phyloP scores from a whole-genome alignment of 2,888 invertebrate genomes.

The Panorpa germanica region DNA sequence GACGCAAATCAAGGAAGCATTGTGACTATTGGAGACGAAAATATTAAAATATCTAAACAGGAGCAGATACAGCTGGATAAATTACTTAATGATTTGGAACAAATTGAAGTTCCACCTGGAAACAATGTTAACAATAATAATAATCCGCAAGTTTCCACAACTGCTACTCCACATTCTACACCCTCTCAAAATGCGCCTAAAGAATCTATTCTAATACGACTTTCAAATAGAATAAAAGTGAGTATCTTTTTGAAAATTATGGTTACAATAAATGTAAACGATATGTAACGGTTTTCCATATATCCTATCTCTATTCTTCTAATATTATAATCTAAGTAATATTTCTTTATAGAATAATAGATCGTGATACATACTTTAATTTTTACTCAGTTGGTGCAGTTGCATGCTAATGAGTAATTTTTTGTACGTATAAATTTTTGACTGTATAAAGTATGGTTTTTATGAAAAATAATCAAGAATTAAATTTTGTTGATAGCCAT shows the following conservation, averaged over 20 bases:
- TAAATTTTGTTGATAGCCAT: background rate
- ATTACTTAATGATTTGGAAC: slow-evolving; percentile 33
- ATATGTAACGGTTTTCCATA: too few species aligned
- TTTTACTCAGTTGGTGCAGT: too few species aligned
- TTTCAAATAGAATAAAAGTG: slow-evolving; percentile 91
- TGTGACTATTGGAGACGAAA: slow-evolving; percentile 8
- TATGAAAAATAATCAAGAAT: too few species aligned
- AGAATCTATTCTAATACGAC: slow-evolving; percentile 87
- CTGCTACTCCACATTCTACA: slow-evolving; percentile 19
- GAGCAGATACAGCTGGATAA: slow-evolving; percentile 28
- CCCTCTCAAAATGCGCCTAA: slow-evolving; percentile 38
- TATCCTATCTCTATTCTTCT: too few species aligned
- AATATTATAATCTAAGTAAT: too few species aligned
- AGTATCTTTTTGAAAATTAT: slow-evolving; percentile 13
- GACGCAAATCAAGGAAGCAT: slow-evolving; percentile 12
- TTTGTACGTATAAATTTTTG: too few species aligned
- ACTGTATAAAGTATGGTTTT: too few species aligned
- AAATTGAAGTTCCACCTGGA: slow-evolving; percentile 27
- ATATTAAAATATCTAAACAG: slow-evolving; percentile 17
- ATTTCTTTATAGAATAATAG: too few species aligned
- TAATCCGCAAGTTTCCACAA: too few species aligned
- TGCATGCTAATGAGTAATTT: too few species aligned
- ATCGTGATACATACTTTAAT: too few species aligned
- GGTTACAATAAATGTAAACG: slow-evolving; percentile 1
- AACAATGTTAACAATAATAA: too few species aligned